phyloP scores from a whole-genome alignment of 1,140 invertebrate species.

The Drosophila kurseongensis region DNA sequence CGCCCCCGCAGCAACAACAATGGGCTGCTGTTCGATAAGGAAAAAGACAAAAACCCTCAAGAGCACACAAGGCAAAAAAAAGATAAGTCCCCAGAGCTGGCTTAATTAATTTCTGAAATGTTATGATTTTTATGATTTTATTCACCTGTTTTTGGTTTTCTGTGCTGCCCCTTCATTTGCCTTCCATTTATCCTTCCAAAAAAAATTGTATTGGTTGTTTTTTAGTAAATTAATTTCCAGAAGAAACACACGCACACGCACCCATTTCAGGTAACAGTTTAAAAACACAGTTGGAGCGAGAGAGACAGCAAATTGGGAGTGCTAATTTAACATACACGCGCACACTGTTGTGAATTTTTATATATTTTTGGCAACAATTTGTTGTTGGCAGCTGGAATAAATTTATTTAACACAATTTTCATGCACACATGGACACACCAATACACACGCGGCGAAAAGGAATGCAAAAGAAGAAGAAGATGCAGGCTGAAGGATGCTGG shows the following conservation, averaged over 20 bases:
- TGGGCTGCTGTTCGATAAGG: conserved; percentile 18
- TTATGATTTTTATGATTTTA: conserved; percentile 5
- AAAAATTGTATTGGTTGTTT: not conserved
- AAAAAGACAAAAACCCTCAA: conserved; percentile 19
- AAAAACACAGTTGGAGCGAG: conserved; percentile 18
- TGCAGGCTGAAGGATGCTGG: conserved; percentile 64
- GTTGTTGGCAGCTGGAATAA: conserved; percentile 31
- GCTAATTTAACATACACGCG: conserved; percentile 27
- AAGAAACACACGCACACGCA: conserved; percentile 10
- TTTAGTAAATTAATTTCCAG: conserved; percentile 17
- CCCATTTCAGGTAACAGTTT: conserved; percentile 29
- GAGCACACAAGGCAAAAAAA: not conserved
- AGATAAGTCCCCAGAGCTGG: conserved; percentile 5
- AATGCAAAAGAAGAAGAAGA: conserved; percentile 43
- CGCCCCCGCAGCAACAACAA: conserved; percentile 25
- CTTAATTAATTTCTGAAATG: conserved; percentile 21
- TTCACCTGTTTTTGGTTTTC: conserved; percentile 7
- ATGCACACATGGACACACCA: conserved; percentile 34
- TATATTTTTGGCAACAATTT: conserved; percentile 35
- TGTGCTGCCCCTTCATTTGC: not conserved
- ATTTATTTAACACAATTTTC: conserved; percentile 38
- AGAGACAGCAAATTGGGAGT: conserved; percentile 12
- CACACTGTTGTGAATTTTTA: not conserved
- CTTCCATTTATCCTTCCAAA: conserved; percentile 14
- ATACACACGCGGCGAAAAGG: conserved; percentile 17